Evolutionary conservation across 2,797 vertebrate genomes (phyloP).

Genomic region (Erpetoichthys calabaricus): DNA sequence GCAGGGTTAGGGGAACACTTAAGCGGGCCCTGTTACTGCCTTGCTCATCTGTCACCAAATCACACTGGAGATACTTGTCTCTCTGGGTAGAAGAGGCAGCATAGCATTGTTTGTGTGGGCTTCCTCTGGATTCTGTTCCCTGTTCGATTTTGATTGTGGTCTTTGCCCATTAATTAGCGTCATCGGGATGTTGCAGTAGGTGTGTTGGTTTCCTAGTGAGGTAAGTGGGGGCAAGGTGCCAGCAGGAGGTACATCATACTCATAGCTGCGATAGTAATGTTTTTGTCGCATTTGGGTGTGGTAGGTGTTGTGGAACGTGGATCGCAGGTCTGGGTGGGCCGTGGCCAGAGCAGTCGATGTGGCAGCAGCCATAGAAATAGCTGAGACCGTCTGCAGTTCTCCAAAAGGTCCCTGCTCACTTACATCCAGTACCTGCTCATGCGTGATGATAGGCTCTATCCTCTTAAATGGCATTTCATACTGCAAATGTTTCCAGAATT

Average conservation of each 20-base stretch:
- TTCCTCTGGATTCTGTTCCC: constrained; percentile 90
- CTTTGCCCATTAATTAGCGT: constrained; percentile 95
- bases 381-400: constrained; percentile 92
- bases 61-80: constrained; percentile 98
- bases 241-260: constrained; percentile 81
- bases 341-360: constrained; percentile 92
- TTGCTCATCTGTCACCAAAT: constrained; percentile 76
- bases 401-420: constrained; percentile 95
- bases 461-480: constrained; percentile 98
- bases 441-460: constrained; percentile 80
- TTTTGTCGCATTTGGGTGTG: constrained; percentile 97
- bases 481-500: constrained; percentile 98
- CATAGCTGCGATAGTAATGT: constrained; percentile 97
- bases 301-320: constrained; percentile 91
- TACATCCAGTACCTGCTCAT: constrained; percentile 87
- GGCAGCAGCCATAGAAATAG: constrained; percentile 94
- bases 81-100: constrained; percentile 89
- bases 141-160: constrained; percentile 77
- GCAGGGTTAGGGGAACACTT: constrained; percentile 31
- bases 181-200: constrained; percentile 99
- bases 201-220: constrained; percentile 93
- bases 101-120: constrained; percentile 94
- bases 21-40: constrained; percentile 17
- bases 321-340: constrained; percentile 90
- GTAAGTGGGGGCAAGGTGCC: constrained; percentile 88